Evolutionary conservation across 2,888 invertebrate species (phyloP).

Genomic region (Diachrysia chrysitis): DNA sequence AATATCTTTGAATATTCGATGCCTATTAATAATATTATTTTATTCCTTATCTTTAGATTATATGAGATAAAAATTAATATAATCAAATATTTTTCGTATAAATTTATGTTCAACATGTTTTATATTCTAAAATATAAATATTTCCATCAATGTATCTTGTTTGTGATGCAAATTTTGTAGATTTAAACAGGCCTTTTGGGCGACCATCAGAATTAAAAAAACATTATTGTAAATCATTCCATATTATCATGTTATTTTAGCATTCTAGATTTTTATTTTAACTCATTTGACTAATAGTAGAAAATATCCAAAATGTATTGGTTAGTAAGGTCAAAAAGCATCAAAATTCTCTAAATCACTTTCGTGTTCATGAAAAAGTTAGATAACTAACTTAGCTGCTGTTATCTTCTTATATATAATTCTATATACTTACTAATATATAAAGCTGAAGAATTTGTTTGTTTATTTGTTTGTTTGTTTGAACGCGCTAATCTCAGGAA

Average conservation of each 20-base stretch:
- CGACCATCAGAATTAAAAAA: background rate
- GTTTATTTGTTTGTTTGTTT: no score
- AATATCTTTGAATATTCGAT: conserved; percentile 1
- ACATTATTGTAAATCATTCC: background rate
- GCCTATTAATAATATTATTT: background rate
- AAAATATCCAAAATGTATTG: background rate
- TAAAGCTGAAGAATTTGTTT: no score
- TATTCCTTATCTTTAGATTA: conserved; percentile 1
- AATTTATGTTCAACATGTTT: background rate
- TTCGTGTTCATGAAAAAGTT: no score
- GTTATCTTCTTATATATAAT: no score
- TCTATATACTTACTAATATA: no score
- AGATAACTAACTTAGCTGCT: no score
- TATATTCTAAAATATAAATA: background rate
- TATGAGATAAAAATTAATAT: conserved; percentile 4
- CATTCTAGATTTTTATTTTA: background rate
- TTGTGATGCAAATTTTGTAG: background rate
- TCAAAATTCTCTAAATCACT: background rate
- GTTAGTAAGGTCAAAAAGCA: background rate
- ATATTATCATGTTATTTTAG: background rate
- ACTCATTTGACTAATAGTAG: background rate
- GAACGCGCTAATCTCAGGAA: no score
- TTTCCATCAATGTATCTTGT: background rate
- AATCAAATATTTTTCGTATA: background rate
- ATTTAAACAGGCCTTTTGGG: background rate